These are phyloP conservation scores for Drosophila kepulauana DNA, from an alignment of 1,140 invertebrate species.

Conservation along the genomic window DNA sequence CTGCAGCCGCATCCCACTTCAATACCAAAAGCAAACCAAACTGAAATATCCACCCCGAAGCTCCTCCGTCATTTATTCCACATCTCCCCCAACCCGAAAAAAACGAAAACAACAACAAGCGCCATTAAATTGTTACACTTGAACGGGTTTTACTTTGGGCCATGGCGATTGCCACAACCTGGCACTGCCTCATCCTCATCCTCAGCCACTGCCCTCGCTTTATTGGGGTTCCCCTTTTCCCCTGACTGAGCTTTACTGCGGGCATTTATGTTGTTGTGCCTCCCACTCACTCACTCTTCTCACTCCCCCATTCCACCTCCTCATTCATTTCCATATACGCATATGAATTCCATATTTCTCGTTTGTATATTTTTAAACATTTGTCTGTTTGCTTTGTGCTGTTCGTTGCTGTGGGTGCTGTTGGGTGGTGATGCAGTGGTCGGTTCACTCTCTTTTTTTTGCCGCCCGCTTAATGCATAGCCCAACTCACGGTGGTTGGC, in stretches of 20 bases:
- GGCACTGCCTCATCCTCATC: conserved; percentile 27
- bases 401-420: conserved; percentile 5
- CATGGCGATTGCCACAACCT: conserved; percentile 62
- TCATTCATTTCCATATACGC: conserved; percentile 80
- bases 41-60: no score
- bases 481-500: neutral
- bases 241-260: conserved; percentile 28
- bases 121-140: conserved; percentile 84
- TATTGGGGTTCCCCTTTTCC: conserved; percentile 22
- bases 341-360: conserved; percentile 73
- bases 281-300: neutral
- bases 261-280: conserved; percentile 31
- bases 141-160: conserved; percentile 82
- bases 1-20: conserved; percentile 51
- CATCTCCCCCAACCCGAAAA: neutral
- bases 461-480: neutral
- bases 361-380: conserved; percentile 48
- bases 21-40: conserved; percentile 25
- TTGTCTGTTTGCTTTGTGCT: conserved; percentile 34
- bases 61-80: neutral
- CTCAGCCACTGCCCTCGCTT: conserved; percentile 6
- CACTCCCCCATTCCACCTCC: conserved; percentile 3
- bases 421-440: neutral
- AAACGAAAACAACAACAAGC: conserved; percentile 48
- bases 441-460: neutral